Base-by-base conservation (phyloP, 2,888 invertebrate species). In the Bembecia ichneumoniformis region DNA sequence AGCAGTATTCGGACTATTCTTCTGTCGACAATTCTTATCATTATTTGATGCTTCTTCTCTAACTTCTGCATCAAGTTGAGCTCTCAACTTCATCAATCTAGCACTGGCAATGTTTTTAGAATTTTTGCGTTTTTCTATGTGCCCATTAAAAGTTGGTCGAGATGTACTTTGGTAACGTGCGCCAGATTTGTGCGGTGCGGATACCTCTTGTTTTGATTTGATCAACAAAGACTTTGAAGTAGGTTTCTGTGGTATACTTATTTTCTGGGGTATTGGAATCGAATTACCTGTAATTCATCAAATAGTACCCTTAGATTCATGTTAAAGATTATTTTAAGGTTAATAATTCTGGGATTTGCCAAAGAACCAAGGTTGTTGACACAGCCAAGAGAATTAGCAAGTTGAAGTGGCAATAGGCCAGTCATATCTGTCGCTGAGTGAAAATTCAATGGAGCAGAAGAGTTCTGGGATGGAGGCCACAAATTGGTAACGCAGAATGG, bases 81-180 rank as follows among this genome's bases (percentile, higher is more conserved):
- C 57, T 45, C 81, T 64, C 3, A 84, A 56, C 47, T 74, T 70
- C 40, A 72, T 62, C 1, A 83, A 64, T 57, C 80, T 69, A 15
- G 70, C 55, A 50, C 68, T 80, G 1, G 84, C 83, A 49, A 66
- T 53, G 52, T 82, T 82, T 64, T 77, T 81, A 3, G 59, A 51
- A 11, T 64, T 64, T 43, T 53, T 40, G n/a, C 47, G 47, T 49
- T 40, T 40, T 7, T 13, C 40, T 40, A 14, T n/a, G 14, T 40
- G n/a, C 40, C 40, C 13, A 13, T 40, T 40, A 3, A 13, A 14
- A 13, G 40, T n/a, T 5, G 5, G n/a, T n/a, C 14, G 14, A 11
- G n/a, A 13, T 40, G 40, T 10, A 40, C 13, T 11, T 10, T n/a
- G 3, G 13, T 40, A 13, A 28, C 28, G 28, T 40, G 14, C n/a